phyloP scores from a whole-genome alignment of 1,140 invertebrate species.

The Penaeus japonicus region DNA sequence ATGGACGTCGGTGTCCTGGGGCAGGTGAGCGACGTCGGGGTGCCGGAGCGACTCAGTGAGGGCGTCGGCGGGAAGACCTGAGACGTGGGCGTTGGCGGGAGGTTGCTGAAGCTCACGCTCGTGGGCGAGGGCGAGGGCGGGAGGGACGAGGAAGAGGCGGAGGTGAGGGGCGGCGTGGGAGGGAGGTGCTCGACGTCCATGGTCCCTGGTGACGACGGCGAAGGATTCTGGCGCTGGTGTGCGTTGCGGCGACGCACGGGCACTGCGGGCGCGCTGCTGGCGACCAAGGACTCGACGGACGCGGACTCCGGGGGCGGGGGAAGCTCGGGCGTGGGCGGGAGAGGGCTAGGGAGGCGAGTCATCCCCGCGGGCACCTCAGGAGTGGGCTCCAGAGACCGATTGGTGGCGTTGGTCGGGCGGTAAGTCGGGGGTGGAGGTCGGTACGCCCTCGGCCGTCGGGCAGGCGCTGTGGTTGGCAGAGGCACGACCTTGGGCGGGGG shows the following conservation, averaged over 20 bases:
- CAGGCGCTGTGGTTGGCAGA: background rate
- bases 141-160: background rate
- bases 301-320: background rate
- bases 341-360: background rate
- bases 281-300: background rate
- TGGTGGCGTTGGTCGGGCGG: background rate
- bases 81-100: background rate
- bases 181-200: background rate
- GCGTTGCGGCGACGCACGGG: too few species aligned
- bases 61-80: slow-evolving; percentile 25
- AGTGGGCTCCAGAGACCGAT: background rate
- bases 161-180: background rate
- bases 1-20: slow-evolving; percentile 39
- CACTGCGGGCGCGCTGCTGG: too few species aligned
- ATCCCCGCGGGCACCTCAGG: background rate
- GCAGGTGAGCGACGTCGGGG: slow-evolving; percentile 1
- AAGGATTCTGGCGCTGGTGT: too few species aligned
- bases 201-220: too few species aligned
- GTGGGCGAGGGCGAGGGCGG: background rate
- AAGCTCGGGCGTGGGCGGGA: background rate
- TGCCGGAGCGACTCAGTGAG: background rate
- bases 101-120: background rate
- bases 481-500: slow-evolving; percentile 23
- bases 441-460: background rate
- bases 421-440: background rate